These are phyloP conservation scores for Coptodon rendalli DNA, from an alignment of 2,113 vertebrate genomes.

Conservation along the genomic window DNA sequence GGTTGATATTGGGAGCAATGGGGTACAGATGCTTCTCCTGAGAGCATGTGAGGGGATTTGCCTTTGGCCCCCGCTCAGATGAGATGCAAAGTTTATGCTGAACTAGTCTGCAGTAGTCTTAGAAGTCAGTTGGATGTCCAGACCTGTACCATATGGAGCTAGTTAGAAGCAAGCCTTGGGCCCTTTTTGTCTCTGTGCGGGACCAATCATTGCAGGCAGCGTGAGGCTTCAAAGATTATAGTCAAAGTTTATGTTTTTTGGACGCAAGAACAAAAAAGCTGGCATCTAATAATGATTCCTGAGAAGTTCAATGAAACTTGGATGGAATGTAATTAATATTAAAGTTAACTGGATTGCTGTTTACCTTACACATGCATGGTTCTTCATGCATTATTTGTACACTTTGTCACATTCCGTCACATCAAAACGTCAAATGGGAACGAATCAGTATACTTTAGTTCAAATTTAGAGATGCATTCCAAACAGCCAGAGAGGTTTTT, in stretches of 20 bases:
- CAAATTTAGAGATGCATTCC: background rate
- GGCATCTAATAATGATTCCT: slow-evolving; percentile 22
- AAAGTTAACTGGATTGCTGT: background rate
- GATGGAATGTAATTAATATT: background rate
- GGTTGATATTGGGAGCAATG: slow-evolving; percentile 23
- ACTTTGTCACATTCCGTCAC: background rate
- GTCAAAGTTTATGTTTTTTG: slow-evolving; percentile 52
- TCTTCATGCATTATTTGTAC: background rate
- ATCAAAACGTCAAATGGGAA: background rate
- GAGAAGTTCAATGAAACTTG: background rate
- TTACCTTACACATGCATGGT: background rate
- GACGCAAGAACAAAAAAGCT: slow-evolving; percentile 43
- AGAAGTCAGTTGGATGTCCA: slow-evolving; percentile 67
- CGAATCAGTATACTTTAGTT: background rate
- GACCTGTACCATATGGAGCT: slow-evolving; percentile 59
- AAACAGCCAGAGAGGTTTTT: background rate
- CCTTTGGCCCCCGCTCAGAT: slow-evolving; percentile 16
- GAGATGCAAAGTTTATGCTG: slow-evolving; percentile 58
- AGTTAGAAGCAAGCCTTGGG: slow-evolving; percentile 53
- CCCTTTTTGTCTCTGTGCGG: slow-evolving; percentile 29
- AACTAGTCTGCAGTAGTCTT: slow-evolving; percentile 46
- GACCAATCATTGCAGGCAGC: slow-evolving; percentile 41
- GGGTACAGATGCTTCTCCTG: slow-evolving; percentile 53
- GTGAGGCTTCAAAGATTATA: slow-evolving; percentile 60
- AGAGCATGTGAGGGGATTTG: background rate